These are phyloP conservation scores for Helostoma temminkii DNA, from an alignment of 2,797 vertebrate genomes.

Conservation along the genomic window DNA sequence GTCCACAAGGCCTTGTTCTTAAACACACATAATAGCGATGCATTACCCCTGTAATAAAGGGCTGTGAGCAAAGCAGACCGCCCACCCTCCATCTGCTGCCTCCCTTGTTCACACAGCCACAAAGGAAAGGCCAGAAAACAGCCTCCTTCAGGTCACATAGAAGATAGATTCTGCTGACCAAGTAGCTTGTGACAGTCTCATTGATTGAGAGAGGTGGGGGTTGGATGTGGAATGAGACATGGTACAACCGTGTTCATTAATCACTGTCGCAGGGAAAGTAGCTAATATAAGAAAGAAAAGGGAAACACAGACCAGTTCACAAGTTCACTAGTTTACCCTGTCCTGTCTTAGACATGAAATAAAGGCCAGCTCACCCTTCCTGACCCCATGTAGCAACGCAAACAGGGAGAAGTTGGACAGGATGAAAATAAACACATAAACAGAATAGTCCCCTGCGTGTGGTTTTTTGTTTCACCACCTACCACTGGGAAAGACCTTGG, in stretches of 20 bases:
- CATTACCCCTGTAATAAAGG: slow-evolving; percentile 75
- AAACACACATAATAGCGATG: slow-evolving; percentile 77
- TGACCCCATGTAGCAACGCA: slow-evolving; percentile 58
- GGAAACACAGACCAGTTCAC: slow-evolving; percentile 73
- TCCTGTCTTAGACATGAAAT: slow-evolving; percentile 59
- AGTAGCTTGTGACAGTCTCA: slow-evolving; percentile 44
- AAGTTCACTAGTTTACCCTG: slow-evolving; percentile 61
- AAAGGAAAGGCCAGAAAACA: slow-evolving; percentile 70
- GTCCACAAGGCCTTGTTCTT: slow-evolving; percentile 69
- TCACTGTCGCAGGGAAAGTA: slow-evolving; percentile 75
- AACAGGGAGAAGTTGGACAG: slow-evolving; percentile 34
- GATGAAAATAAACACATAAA: slow-evolving; percentile 64
- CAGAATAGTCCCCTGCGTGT: slow-evolving; percentile 30
- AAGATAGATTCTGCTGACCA: slow-evolving; percentile 76
- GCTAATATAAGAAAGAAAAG: slow-evolving; percentile 61
- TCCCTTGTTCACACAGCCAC: slow-evolving; percentile 53
- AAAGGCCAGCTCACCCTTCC: slow-evolving; percentile 57
- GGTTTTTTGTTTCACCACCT: background rate
- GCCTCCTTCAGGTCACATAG: slow-evolving; percentile 71
- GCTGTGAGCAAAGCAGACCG: slow-evolving; percentile 67
- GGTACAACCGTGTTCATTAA: slow-evolving; percentile 72
- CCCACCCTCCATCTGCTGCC: slow-evolving; percentile 75
- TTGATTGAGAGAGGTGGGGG: slow-evolving; percentile 38
- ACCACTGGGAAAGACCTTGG: background rate
- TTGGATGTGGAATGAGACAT: slow-evolving; percentile 54